Evolutionary conservation across 2,888 invertebrate species (phyloP), one percentile per base, ranked within the genome.

Genomic region (Lepidochrysops patricia): DNA sequence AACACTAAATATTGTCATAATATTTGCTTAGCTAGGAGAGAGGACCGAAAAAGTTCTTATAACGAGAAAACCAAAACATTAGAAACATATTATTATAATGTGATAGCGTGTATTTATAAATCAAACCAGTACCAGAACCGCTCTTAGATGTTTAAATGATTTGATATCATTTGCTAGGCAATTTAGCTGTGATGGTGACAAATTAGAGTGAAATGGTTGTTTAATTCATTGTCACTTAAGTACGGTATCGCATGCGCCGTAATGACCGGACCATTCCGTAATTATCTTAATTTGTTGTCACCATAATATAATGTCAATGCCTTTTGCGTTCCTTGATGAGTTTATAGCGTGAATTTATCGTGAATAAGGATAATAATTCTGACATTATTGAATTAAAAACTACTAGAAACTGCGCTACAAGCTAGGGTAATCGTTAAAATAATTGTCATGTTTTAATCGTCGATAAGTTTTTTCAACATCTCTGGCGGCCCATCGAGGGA

Each of bases 231-330:
- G 54, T 54, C 54, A 54, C 54, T 54, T 54, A 54, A 54, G 29
- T 54, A 19, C 54, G 54, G 29, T 32, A 54, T 54, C 54, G 54
- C 54, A 32, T 54, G 54, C 12, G 12, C 1, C 12, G 19, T 29
- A 15, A 54, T 52, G 29, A 29, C 52, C 52, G 65, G 67, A 69
- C 70, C 70, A 62, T 69, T 63, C 60, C 57, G 64, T 69, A 70
- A 69, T 70, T 66, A 67, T 63, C 60, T 63, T 62, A 63, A 66
- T 72, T 71, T 70, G 66, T 68, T 66, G 67, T 67, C 67, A 67
- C 64, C 67, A 54, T 54, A 37, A 4, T n/a, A 29, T 15, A 26
- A 29, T 19, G 54, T 32, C 32, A 54, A 29, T 54, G 52, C 52
- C 26, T 26, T 52, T 29, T 27, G 52, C 52, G 52, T 29, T 52